phyloP scores from a whole-genome alignment of 2,888 invertebrate genomes.

The Syrphus vitripennis region DNA sequence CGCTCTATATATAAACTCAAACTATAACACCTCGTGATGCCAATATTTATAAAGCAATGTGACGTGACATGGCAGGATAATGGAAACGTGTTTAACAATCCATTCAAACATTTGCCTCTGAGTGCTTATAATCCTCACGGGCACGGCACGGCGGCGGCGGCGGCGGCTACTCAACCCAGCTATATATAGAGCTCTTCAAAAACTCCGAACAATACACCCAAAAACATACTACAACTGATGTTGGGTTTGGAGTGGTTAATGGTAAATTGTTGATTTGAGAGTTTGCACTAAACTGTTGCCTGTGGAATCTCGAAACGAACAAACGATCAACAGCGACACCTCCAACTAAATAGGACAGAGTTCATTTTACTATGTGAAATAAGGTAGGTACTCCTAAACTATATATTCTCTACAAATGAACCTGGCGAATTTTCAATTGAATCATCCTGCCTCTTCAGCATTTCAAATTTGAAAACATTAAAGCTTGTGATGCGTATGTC shows the following conservation, averaged over 20 bases:
- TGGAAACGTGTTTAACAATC: constrained; percentile 17
- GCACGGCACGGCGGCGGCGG: not conserved
- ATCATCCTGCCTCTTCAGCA: constrained; percentile 18
- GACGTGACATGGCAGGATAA: not conserved
- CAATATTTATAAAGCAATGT: constrained; percentile 1
- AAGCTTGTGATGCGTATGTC: not conserved
- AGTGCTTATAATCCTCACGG: not conserved
- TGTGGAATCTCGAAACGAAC: too few relatives aligned
- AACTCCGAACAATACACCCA: not conserved
- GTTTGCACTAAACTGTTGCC: not conserved
- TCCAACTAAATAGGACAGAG: not conserved
- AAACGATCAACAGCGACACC: not conserved
- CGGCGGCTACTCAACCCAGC: not conserved
- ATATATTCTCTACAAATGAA: constrained; percentile 28
- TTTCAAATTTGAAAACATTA: not conserved
- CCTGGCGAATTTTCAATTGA: constrained; percentile 42
- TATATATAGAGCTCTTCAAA: not conserved
- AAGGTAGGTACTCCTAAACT: not conserved
- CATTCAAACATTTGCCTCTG: not conserved
- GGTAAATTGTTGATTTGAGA: not conserved
- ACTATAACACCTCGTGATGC: not conserved
- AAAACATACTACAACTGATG: not conserved
- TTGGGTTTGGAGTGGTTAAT: not conserved
- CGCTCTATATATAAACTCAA: not conserved
- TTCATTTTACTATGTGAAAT: constrained; percentile 12